Conservation (phyloP, 2,888 invertebrate genomes). For the Drosophila cracens region DNA sequence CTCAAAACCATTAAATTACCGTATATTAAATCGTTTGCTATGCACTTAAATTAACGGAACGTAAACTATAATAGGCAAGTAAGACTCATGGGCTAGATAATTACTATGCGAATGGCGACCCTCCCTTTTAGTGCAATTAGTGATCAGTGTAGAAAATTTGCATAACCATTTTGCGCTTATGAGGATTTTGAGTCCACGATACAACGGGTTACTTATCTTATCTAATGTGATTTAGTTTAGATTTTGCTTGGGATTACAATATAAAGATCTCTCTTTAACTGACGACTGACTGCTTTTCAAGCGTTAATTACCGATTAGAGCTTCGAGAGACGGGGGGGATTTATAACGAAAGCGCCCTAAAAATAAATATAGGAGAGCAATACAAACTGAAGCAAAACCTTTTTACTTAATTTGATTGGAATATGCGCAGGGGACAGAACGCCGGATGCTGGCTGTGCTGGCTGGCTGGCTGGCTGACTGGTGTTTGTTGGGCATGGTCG, state of each 20-base stretch:
- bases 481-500: conserved; percentile 31
- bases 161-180: not conserved
- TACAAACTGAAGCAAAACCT: conserved; percentile 56
- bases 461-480: not conserved
- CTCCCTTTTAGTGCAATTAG: conserved; percentile 14
- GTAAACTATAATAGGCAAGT: conserved; percentile 1
- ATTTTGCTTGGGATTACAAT: not conserved
- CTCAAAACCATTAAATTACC: not conserved
- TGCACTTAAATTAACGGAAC: not conserved
- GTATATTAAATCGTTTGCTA: not conserved
- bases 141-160: not conserved
- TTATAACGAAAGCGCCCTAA: not conserved
- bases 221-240: conserved; percentile 5
- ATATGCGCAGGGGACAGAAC: conserved; percentile 58
- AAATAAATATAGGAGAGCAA: not conserved
- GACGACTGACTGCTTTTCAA: not conserved
- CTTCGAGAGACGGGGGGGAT: not conserved
- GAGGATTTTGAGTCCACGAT: not conserved
- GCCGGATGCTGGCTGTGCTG: conserved; percentile 22
- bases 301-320: conserved; percentile 35
- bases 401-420: conserved; percentile 80
- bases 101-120: not conserved
- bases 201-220: not conserved
- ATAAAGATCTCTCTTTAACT: not conserved
- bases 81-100: not conserved